These are phyloP conservation scores for Tridacna crocea DNA, from an alignment of 2,888 invertebrate species.

Conservation along the genomic window DNA sequence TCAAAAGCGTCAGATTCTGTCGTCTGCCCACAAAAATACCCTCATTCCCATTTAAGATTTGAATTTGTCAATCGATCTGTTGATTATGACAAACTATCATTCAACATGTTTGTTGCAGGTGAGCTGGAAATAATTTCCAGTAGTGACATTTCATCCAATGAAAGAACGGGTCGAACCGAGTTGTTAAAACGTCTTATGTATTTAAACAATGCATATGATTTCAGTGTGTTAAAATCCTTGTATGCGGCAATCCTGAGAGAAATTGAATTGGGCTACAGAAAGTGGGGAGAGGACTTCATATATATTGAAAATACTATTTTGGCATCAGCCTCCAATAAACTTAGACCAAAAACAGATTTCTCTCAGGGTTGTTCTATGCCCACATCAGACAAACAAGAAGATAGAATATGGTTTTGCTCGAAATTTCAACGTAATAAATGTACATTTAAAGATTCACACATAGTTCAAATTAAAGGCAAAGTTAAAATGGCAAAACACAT, in stretches of 20 bases:
- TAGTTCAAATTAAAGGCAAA: not conserved
- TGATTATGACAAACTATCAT: not conserved
- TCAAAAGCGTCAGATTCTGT: not conserved
- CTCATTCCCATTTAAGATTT: not conserved
- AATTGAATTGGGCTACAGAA: not conserved
- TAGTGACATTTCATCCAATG: not conserved
- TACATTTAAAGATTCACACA: not conserved
- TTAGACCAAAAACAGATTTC: not conserved
- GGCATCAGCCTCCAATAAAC: not conserved
- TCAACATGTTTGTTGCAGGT: slow-evolving; percentile 13
- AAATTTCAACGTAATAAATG: slow-evolving; percentile 7
- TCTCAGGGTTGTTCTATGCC: not conserved
- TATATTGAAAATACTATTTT: slow-evolving; percentile 8
- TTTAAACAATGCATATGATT: not conserved
- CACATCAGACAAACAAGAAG: not conserved
- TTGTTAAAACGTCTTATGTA: not conserved
- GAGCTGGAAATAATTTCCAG: slow-evolving; percentile 1
- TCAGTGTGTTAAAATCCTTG: not conserved
- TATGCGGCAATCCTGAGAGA: slow-evolving; percentile 1
- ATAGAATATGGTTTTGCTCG: not conserved
- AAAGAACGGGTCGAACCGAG: not conserved
- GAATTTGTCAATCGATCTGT: not conserved
- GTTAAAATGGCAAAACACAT: not conserved
- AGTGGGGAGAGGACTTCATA: not conserved
- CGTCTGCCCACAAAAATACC: slow-evolving; percentile 3